Evolutionary conservation across 2,113 vertebrate genomes (phyloP), one percentile per base, ranked within the genome.

Genomic region (Ondatra zibethicus): DNA sequence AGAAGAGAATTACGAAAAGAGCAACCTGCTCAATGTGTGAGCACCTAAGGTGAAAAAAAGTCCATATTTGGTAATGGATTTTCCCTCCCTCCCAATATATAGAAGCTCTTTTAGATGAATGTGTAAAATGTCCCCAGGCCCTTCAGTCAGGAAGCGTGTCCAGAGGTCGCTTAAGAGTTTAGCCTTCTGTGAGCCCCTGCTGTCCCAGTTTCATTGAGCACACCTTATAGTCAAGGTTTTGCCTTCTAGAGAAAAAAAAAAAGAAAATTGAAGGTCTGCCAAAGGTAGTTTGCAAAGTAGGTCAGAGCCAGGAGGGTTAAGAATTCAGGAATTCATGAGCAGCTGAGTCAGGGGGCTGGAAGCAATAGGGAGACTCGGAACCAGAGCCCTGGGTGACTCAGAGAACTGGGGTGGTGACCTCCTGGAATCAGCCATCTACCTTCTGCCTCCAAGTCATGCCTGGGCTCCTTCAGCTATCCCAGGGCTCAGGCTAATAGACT

Each of bases 271-370:
- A 76, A 81, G 61, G 47, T 70, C 61, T 86, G 81, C 81, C 86
- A 91, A 94, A 75, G 55, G 76, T 76, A 89, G 76, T 96, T 33
- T 72, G 88, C 72, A 96, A 86, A 73, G 58, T 52, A 88, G 72
- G 70, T n/a, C 70, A 85, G 89, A 78, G 50, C 72, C 58, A 36
- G 73, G 72, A 88, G 36, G 63, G 72, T n/a, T 73, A 63, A 31
- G 92, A 82, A 68, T 88, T 89, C 31, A 65, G 77, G 75, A 68
- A 23, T 94, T 93, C 66, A 6, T 23, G 65, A 92, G 73, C 23
- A 66, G 63, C 89, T 94, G 94, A 96, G 68, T 95, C 94, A 96
- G 87, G 73, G 31, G 36, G 68, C 78, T 94, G 84, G 91, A 91
- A 25, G 17, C 36, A 77, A 45, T 13, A 75, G 63, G 72, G 36